Base-by-base conservation (phyloP, 2,888 invertebrate species). In the Laspeyria flexula region DNA sequence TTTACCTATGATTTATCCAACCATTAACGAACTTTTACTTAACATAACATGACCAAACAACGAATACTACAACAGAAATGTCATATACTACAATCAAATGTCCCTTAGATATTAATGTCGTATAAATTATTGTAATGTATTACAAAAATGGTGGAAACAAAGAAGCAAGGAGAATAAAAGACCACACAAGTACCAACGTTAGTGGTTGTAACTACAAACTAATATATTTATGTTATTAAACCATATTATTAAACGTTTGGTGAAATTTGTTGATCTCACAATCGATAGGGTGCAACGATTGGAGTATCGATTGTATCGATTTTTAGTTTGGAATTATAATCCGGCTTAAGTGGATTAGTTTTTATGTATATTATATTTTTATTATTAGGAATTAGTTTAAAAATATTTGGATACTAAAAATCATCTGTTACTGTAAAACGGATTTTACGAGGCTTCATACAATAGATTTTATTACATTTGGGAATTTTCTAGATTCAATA, bases 171-270 rank as follows among this genome's bases (percentile, higher is more conserved):
- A 11, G 34, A 37, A 38, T n/a, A 4, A 12, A 38, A 42, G 77
- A 75, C 77, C 75, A 76, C 77, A 77, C 77, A 67, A 57, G 58
- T 60, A 59, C 49, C 56, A 42, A 43, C 37, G 43, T 23, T 41
- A 5, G 43, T 38, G 44, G 16, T 40, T 33, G 59, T 23, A 57
- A 65, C 11, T 52, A 52, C 77, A 79, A n/a, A n/a, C n/a, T 83
- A 83, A 83, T 83, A 71, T 77, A 81, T 79, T 72, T 68, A 58
- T 83, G 83, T 81, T 80, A 78, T 81, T 80, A 79, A 79, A 77
- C 60, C 61, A 43, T 56, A 73, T 70, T 75, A 82, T 81, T 81
- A 81, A 57, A n/a, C n/a, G n/a, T n/a, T n/a, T 74, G 77, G 77
- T 65, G 60, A 63, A 69, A 70, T 64, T 55, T 54, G 51, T 51